These are phyloP conservation scores for Scaptomyza montana DNA, from an alignment of 1,140 invertebrate species.

Conservation along the genomic window DNA sequence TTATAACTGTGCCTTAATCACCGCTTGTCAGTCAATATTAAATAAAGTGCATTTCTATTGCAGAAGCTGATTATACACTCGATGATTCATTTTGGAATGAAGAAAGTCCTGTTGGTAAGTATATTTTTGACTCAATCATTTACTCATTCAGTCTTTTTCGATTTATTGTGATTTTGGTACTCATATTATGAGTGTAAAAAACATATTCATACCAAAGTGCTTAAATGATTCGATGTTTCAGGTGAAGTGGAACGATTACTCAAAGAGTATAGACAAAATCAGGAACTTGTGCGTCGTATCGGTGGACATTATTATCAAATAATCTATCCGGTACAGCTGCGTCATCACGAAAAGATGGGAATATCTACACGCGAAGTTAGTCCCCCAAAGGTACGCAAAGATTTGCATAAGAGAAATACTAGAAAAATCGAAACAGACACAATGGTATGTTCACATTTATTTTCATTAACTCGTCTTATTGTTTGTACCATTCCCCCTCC, in stretches of 20 bases:
- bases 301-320: conserved; percentile 96
- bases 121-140: neutral
- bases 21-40: neutral
- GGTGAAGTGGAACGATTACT: conserved; percentile 94
- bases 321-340: conserved; percentile 96
- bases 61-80: conserved; percentile 95
- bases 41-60: conserved; percentile 81
- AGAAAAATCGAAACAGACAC: conserved; percentile 60
- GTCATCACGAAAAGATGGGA: conserved; percentile 97
- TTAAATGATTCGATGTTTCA: conserved; percentile 83
- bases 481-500: conserved; percentile 25
- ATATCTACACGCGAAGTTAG: conserved; percentile 95
- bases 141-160: no score
- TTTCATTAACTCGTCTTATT: conserved; percentile 47
- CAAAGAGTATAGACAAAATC: conserved; percentile 94
- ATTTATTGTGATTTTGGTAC: no score
- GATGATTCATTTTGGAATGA: conserved; percentile 96
- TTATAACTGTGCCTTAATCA: no score
- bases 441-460: conserved; percentile 77
- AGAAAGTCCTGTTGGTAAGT: conserved; percentile 93
- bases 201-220: no score
- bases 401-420: conserved; percentile 74
- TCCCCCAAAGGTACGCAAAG: conserved; percentile 89
- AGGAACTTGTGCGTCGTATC: conserved; percentile 95
- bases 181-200: no score